Percentiles rank a stretch among this genome's conserved stretches.
Evolutionary conservation across 1,140 invertebrate species (phyloP).

Genomic region (Probaryconus sp.): DNA sequence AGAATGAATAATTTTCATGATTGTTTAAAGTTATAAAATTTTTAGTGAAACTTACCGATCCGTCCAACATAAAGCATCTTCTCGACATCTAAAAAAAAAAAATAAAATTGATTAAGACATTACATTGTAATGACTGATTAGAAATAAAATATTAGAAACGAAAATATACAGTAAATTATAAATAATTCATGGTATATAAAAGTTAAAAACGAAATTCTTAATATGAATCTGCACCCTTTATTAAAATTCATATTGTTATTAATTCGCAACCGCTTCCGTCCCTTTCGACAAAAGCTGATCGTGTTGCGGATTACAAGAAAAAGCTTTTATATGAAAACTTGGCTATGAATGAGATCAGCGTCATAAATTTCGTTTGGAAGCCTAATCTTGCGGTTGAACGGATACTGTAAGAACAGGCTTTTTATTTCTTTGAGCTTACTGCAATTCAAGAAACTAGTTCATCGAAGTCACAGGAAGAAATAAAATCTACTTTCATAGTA

Average conservation of each 20-base stretch:
- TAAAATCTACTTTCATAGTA: conserved; percentile 41
- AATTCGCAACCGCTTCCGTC: conserved; percentile 66
- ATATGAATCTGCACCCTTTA: conserved; percentile 46
- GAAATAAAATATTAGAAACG: not conserved
- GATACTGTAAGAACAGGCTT: conserved; percentile 56
- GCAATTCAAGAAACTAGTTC: conserved; percentile 52
- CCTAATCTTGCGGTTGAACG: conserved; percentile 76
- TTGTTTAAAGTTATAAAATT: conserved; percentile 1
- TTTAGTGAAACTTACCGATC: conserved; percentile 81
- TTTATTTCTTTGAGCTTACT: conserved; percentile 57
- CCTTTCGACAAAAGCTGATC: conserved; percentile 61
- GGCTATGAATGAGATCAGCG: conserved; percentile 74
- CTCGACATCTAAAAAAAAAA: conserved; percentile 84
- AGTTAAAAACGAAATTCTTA: conserved; percentile 28
- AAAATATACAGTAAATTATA: not conserved
- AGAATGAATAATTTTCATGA: no score
- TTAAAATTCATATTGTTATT: conserved; percentile 63
- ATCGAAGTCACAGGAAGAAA: conserved; percentile 48
- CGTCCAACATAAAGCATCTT: conserved; percentile 87
- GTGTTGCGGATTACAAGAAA: conserved; percentile 78
- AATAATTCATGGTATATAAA: conserved; percentile 4
- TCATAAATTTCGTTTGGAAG: conserved; percentile 76
- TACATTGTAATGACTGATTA: not conserved
- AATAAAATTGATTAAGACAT: conserved; percentile 15
- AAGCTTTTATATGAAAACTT: conserved; percentile 78